Evolutionary conservation across 1,140 invertebrate species (phyloP).

Genomic region (Vanessa atalanta): DNA sequence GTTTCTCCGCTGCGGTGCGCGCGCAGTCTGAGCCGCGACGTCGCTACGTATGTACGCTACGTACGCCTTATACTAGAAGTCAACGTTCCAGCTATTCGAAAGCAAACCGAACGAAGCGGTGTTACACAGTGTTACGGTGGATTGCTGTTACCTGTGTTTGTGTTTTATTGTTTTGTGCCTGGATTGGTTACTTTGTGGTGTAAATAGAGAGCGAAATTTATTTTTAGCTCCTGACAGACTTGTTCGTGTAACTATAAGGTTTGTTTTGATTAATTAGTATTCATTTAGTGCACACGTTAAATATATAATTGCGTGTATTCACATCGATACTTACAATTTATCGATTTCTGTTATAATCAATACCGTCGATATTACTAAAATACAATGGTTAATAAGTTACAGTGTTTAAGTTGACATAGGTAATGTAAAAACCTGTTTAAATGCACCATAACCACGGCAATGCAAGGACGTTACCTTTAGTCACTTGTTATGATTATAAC

Average conservation of each 20-base stretch:
- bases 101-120: slow-evolving; percentile 40
- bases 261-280: slow-evolving; percentile 50
- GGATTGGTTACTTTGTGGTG: slow-evolving; percentile 1
- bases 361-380: too few relatives aligned
- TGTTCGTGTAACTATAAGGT: slow-evolving; percentile 66
- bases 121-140: slow-evolving; percentile 41
- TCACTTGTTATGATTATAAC: too few relatives aligned
- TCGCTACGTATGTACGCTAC: slow-evolving; percentile 48
- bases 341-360: too few relatives aligned
- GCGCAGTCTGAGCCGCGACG: slow-evolving; percentile 58
- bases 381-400: too few relatives aligned
- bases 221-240: slow-evolving; percentile 22
- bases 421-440: too few relatives aligned
- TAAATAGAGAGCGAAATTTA: neutral
- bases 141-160: slow-evolving; percentile 31
- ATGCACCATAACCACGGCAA: too few relatives aligned
- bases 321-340: too few relatives aligned
- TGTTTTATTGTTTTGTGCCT: slow-evolving; percentile 39
- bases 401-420: too few relatives aligned
- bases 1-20: slow-evolving; percentile 63
- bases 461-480: too few relatives aligned
- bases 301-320: neutral
- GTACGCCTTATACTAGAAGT: slow-evolving; percentile 19
- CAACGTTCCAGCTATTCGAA: slow-evolving; percentile 35
- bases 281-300: slow-evolving; percentile 21